Base-by-base conservation (phyloP, 1,140 invertebrate species). In the Drosophila arawakana region DNA sequence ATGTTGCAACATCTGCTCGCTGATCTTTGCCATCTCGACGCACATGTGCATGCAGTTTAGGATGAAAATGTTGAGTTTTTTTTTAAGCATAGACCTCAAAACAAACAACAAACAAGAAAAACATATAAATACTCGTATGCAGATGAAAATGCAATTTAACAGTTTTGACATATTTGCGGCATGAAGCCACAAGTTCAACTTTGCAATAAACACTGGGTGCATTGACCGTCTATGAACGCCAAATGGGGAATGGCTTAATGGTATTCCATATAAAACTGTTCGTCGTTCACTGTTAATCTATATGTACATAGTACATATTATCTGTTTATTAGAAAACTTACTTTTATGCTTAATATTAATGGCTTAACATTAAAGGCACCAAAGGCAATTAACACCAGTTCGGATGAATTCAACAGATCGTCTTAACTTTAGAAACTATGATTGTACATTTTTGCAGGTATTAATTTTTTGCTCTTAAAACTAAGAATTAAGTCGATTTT, bases 31-130 rank as follows among this genome's bases (percentile, higher is more conserved):
- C 77, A 67, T 73, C 62, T 62, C 73, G 25, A 30, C 25, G 71
- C 82, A 85, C 81, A 86, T 86, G 83, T 86, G 79, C 76, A 30
- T n/a, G 2, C 11, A 46, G 13, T 47, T 37, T 25, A 30, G 46
- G 75, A 37, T 47, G 66, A 11, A 66, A 81, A 85, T 66, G 69
- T 52, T 52, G 34, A 30, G 30, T n/a, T 81, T 81, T 81, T 15
- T 68, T 80, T 78, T 78, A 76, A 80, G 80, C 80, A 67, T 83
- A 79, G 71, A 79, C 58, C 80, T 81, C 69, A 63, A 44, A 35
- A 34, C 13, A 13, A 35, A 60, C 8, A 43, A 46, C 39, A 73
- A 74, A 69, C 55, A 73, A 62, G 49, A 73, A 80, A 30, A 30
- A 30, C 25, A 30, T 30, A 30, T 30, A 30, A 30, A 30, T 30